Evolutionary conservation across 1,140 invertebrate species (phyloP).

Genomic region (Drosophila persimilis): DNA sequence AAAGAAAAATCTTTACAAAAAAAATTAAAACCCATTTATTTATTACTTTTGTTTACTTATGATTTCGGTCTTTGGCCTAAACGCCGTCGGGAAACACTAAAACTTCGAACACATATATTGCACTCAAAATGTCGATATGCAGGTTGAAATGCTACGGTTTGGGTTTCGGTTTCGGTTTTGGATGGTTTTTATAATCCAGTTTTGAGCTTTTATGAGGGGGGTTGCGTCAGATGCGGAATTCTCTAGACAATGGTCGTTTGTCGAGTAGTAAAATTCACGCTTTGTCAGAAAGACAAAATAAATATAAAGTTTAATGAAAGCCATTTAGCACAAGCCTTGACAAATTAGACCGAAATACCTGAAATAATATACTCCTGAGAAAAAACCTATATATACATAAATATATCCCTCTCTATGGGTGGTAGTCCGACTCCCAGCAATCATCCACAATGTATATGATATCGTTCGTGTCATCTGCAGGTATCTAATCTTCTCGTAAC

Average conservation of each 20-base stretch:
- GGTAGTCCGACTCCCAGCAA: too few relatives aligned
- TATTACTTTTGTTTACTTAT: conserved; percentile 21
- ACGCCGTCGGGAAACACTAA: conserved; percentile 49
- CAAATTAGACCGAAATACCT: conserved; percentile 38
- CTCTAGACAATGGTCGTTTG: conserved; percentile 28
- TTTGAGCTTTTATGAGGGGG: conserved; percentile 17
- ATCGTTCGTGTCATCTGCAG: conserved; percentile 14
- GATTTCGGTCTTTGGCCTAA: background rate
- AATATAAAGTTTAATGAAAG: conserved; percentile 9
- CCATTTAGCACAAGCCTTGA: conserved; percentile 26
- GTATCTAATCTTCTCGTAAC: background rate
- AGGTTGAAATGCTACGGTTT: background rate
- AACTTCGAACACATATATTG: conserved; percentile 5
- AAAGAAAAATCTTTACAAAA: conserved; percentile 81
- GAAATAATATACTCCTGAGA: conserved; percentile 17
- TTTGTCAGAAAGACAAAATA: conserved; percentile 32
- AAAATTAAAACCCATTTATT: conserved; percentile 46
- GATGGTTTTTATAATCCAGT: conserved; percentile 16
- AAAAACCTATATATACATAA: background rate
- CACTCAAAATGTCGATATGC: conserved; percentile 17
- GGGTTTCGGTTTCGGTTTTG: background rate
- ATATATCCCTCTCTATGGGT: background rate
- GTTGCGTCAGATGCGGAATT: conserved; percentile 20
- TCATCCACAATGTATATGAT: conserved; percentile 5
- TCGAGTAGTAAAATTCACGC: conserved; percentile 34